Evolutionary conservation across 2,113 vertebrate genomes (phyloP), one percentile per base, ranked within the genome.

Genomic region (Gymnocephalus cernua): DNA sequence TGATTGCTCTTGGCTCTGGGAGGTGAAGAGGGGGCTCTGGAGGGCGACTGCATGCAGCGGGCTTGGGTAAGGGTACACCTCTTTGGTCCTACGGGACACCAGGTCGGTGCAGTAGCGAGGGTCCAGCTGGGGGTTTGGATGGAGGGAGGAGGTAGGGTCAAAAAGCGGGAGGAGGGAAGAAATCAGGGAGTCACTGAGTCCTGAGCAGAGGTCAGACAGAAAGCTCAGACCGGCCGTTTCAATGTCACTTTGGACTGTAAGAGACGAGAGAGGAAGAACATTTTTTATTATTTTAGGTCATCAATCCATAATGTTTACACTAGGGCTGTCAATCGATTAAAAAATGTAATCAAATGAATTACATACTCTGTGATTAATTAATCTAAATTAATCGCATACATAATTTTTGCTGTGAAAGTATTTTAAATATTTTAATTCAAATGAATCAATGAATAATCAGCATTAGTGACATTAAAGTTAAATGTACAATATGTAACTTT

Each of bases 11-110:
- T 88, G 93, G 35, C 54, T 87, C 63, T 87, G 90, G 4, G 88
- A 89, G 47, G 93, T 95, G 89, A 96, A 96, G 35, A 96, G 91
- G 35, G 96, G 96, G 72, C 96, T 96, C 81, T 96, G 96, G 50
- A 96, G 93, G 27, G 96, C 96, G 13, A 96, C 95, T 0, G 96
- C 96, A 25, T 96, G 96, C 69, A 96, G 88, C 0, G 96, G 96
- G 81, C 96, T 96, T n/a, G 96, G 96, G 79, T 95, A 96, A 8
- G 93, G 84, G 77, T 96, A 96, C 50, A 96, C 92, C 76, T 96
- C 96, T 80, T 95, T 95, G 82, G 95, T 96, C 81, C 94, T 91
- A 29, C 94, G 92, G 38, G 95, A 96, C 29, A 96, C 93, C 29
- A 96, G 86, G 87, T 96, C 95, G 0, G 93, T 94, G 70, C 94